Evolutionary conservation across 2,113 vertebrate genomes (phyloP), one percentile per base, ranked within the genome.

Genomic region (Pterocles gutturalis): DNA sequence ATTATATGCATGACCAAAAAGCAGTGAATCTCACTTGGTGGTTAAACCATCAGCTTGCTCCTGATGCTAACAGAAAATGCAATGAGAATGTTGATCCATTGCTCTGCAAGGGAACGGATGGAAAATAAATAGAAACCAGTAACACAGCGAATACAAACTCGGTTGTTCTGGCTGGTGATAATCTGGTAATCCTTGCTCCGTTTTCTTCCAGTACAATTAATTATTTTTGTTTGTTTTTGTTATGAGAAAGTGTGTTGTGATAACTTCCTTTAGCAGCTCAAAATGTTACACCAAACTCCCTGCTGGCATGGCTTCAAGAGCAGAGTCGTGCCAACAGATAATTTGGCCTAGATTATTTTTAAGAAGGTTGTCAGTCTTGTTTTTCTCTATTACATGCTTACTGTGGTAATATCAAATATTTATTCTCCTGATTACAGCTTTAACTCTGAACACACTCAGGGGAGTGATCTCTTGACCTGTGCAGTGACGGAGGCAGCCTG

Each of bases 301-400:
- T 77, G 65, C 90, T 97, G 97, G 95, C 92, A 61, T 11, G 12
- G 34, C 67, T 95, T 95, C 97, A 96, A 96, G 69, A 91, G 70
- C 9, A 78, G 84, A 75, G 38, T 71, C 72, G 79, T 83, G 95
- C 94, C 94, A 97, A 69, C 77, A 94, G 89, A 95, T 94, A 92
- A 93, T 97, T 96, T 97, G 94, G 90, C 83, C 80, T 92, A 93
- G 86, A 91, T 95, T 94, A 96, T 96, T 97, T 96, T 96, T 78
- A 91, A 92, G 86, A 95, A 93, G 80, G 83, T 77, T 94, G 94
- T 95, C 92, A 77, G 73, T 96, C 94, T 96, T 94, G 83, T 94
- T 95, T 94, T 87, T 45, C 2, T 11, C 53, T 72, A 31, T 90
- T 69, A 54, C 11, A 38, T 84, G 53, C 58, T 95, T 87, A 65